Conservation (phyloP, 2,797 vertebrate genomes). For the Rhodeus uyekii region DNA sequence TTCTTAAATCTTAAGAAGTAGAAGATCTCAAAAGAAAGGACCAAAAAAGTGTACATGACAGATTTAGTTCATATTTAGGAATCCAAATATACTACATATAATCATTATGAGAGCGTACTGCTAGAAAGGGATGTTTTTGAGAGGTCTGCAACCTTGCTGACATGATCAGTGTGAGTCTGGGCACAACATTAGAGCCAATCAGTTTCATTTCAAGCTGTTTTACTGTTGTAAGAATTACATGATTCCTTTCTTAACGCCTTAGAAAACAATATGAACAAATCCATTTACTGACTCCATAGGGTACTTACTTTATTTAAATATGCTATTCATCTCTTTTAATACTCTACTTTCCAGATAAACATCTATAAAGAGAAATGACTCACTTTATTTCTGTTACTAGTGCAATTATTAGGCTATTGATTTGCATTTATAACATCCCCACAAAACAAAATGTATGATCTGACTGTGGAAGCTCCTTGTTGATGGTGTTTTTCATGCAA, state of each 20-base stretch:
- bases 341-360: not conserved
- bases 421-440: not conserved
- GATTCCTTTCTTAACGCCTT: not conserved
- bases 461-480: not conserved
- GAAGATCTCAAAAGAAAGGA: not conserved
- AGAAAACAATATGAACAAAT: slow-evolving; percentile 15
- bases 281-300: not conserved
- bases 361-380: not conserved
- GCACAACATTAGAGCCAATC: not conserved
- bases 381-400: not conserved
- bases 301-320: not conserved
- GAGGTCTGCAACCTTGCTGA: not conserved
- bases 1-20: not conserved
- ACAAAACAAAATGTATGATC: not conserved
- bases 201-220: not conserved
- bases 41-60: not conserved
- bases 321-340: not conserved
- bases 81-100: not conserved
- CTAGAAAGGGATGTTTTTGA: not conserved
- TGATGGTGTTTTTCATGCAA: not conserved
- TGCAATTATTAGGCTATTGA: not conserved
- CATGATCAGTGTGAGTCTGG: not conserved
- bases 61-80: not conserved
- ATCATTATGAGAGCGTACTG: not conserved
- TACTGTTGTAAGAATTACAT: not conserved